Evolutionary conservation across 2,888 invertebrate genomes (phyloP), one percentile per base, ranked within the genome.

Genomic region (Palloptera scutellata): DNA sequence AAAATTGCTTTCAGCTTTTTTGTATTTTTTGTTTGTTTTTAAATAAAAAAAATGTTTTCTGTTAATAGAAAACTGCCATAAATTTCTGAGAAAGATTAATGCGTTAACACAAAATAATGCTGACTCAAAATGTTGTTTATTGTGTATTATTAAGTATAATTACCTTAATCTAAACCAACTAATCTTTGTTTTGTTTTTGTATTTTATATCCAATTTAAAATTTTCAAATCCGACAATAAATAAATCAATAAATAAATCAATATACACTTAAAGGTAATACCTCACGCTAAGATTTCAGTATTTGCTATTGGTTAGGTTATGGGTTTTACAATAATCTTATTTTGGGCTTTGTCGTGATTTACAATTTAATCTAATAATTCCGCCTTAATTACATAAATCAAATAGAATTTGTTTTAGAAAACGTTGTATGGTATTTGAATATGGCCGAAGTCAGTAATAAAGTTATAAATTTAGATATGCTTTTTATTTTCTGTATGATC

Each of bases 121-220:
- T 30, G 30, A 30, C 30, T 30, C 30, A 30, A 73, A 72, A 66
- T 71, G 75, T 73, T 75, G 73, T 43, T 42, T 43, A 53, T 53
- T 52, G 48, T 53, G 52, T 78, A 76, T 78, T 78, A 78, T 78
- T 78, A 79, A 75, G 74, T 72, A 74, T 78, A 78, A 78, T 78
- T 78, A 77, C 77, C 75, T 74, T 72, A 77, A 77, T 77, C 76
- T 74, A 68, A 71, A 65, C 30, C 70, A 48, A 62, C 73, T 73
- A 74, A 75, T 75, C 75, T 74, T 70, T 54, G 71, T 71, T 75
- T 77, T 73, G 30, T 30, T 30, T 30, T 30, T 30, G 30, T 30
- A 30, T 30, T 30, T 30, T 30, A 30, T 30, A 30, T 30, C 30
- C 30, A 30, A 30, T 30, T 30, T 30, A 30, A 30, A 30, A 4